These are phyloP conservation scores for Volucella inanis DNA, from an alignment of 2,888 invertebrate genomes.

Conservation along the genomic window DNA sequence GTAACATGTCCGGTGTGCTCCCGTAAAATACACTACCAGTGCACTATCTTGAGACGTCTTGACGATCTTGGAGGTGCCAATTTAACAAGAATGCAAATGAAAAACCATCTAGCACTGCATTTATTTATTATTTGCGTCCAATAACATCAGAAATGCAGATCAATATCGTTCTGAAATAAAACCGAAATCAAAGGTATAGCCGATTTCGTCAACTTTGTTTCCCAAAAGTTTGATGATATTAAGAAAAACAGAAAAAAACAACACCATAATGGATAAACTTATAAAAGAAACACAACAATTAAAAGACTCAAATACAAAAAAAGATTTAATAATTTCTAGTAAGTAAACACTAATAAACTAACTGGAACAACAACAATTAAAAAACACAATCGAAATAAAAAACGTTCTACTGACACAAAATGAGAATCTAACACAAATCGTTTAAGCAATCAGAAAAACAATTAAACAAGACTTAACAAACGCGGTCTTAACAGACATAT, in stretches of 20 bases:
- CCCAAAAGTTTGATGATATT: conserved; percentile 14
- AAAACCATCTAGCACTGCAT: conserved; percentile 4
- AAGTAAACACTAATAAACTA: too few species aligned
- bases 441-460: too few species aligned
- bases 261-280: conserved; percentile 4
- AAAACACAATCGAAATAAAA: too few species aligned
- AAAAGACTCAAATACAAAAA: too few species aligned
- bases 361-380: too few species aligned
- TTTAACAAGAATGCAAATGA: conserved; percentile 9
- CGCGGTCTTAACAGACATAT: too few species aligned
- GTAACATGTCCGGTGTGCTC: conserved; percentile 3
- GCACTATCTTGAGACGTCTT: conserved; percentile 1
- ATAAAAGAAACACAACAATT: neutral
- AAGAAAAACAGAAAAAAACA: conserved; percentile 19
- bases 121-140: neutral
- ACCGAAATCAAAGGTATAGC: conserved; percentile 8
- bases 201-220: neutral
- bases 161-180: conserved; percentile 22
- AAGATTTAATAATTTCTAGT: too few species aligned
- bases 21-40: conserved; percentile 1
- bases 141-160: conserved; percentile 4
- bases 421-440: too few species aligned
- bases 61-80: conserved; percentile 23
- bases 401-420: too few species aligned
- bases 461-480: too few species aligned